A percentile compares a stretch with the other conserved stretches of the same genome.
These are phyloP conservation scores for Chrysomela aeneicollis DNA, from an alignment of 2,888 invertebrate genomes.

Conservation along the genomic window DNA sequence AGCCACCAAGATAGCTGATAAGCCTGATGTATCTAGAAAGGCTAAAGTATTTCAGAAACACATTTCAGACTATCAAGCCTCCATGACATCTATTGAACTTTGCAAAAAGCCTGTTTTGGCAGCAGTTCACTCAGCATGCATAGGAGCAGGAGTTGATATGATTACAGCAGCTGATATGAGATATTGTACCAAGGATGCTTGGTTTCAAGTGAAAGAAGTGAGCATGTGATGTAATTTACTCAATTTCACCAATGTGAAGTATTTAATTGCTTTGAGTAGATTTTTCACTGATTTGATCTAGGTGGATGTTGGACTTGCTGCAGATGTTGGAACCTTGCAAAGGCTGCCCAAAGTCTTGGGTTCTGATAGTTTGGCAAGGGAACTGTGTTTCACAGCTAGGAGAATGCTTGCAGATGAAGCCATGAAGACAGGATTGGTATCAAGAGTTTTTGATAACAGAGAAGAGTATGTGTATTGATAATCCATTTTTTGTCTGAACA, in stretches of 20 bases:
- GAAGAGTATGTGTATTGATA: constrained; percentile 65
- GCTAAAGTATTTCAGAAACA: constrained; percentile 70
- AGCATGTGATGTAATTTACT: constrained; percentile 1
- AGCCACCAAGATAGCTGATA: constrained; percentile 66
- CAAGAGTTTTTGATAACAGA: constrained; percentile 73
- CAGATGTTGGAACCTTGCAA: constrained; percentile 95
- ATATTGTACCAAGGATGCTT: constrained; percentile 88
- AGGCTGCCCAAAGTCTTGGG: constrained; percentile 91
- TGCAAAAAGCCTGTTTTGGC: constrained; percentile 92
- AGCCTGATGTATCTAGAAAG: constrained; percentile 81
- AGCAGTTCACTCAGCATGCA: constrained; percentile 86
- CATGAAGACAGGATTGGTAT: constrained; percentile 81
- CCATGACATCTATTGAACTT: constrained; percentile 81
- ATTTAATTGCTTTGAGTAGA: neutral
- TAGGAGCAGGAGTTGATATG: constrained; percentile 92
- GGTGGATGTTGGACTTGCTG: constrained; percentile 86
- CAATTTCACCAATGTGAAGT: too few relatives aligned
- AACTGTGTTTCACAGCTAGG: constrained; percentile 87
- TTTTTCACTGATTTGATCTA: constrained; percentile 31
- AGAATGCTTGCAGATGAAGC: constrained; percentile 86
- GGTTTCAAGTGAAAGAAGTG: constrained; percentile 90
- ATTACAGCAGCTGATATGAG: constrained; percentile 89
- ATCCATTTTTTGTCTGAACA: neutral
- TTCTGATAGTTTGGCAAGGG: constrained; percentile 85
- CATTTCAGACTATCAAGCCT: constrained; percentile 77